Evolutionary conservation across 64 coral and sea anemone species (phyloP).

Genomic region (Stichodactyla mertensii): DNA sequence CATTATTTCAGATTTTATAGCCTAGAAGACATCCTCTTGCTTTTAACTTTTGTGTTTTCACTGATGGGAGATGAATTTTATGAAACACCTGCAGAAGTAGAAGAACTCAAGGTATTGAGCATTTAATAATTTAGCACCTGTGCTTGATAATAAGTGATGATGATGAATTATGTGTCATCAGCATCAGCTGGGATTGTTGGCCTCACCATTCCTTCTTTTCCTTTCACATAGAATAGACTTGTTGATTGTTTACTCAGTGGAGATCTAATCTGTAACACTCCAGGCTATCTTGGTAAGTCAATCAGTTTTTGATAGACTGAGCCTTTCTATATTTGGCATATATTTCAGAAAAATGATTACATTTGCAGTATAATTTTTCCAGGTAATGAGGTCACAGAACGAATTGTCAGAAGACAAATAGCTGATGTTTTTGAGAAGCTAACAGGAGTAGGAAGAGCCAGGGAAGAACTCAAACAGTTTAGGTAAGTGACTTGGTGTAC

Average conservation of each 20-base stretch:
- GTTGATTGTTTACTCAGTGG: slow-evolving; percentile 44
- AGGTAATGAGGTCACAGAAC: slow-evolving; percentile 60
- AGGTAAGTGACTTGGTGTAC: slow-evolving; percentile 16
- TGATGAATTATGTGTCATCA: background rate
- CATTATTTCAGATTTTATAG: slow-evolving; percentile 41
- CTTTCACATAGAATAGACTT: slow-evolving; percentile 21
- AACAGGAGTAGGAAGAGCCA: slow-evolving; percentile 31
- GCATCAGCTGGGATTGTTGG: too few species aligned
- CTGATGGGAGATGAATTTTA: slow-evolving; percentile 73
- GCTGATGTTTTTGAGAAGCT: slow-evolving; percentile 64
- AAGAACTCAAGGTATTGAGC: slow-evolving; percentile 52
- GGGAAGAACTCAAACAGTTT: slow-evolving; percentile 52
- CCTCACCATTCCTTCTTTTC: too few species aligned
- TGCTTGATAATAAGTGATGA: background rate
- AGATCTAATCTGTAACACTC: slow-evolving; percentile 24
- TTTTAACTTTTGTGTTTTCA: slow-evolving; percentile 61
- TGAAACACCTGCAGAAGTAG: slow-evolving; percentile 72
- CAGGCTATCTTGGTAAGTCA: slow-evolving; percentile 32
- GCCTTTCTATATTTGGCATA: too few species aligned
- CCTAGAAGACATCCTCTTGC: slow-evolving; percentile 75
- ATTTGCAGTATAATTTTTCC: background rate
- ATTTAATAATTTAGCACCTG: too few species aligned
- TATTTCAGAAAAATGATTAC: too few species aligned
- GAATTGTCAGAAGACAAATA: slow-evolving; percentile 47
- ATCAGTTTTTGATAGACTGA: background rate